Conservation (phyloP, 2,113 vertebrate genomes). For the Forbesichthys papilliferus region DNA sequence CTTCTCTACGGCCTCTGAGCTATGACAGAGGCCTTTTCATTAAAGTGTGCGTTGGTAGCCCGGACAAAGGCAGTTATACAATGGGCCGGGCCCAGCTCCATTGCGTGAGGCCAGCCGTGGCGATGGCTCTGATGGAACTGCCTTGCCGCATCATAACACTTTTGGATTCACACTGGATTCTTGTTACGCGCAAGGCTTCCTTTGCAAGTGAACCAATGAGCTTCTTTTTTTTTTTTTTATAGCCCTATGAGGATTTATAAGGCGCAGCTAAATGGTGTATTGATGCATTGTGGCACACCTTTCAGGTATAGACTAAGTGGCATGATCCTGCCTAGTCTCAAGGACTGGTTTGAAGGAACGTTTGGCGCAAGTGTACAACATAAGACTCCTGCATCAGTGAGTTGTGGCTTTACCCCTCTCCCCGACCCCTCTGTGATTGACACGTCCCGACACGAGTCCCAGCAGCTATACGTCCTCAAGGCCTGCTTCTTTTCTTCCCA, state of each 20-base stretch:
- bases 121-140: constrained; percentile 34
- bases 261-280: not conserved
- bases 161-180: constrained; percentile 29
- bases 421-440: constrained; percentile 2
- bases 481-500: constrained; percentile 61
- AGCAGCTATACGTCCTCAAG: constrained; percentile 15
- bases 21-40: constrained; percentile 49
- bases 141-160: constrained; percentile 41
- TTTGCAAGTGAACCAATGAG: constrained; percentile 31
- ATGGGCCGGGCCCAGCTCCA: constrained; percentile 46
- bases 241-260: constrained; percentile 12
- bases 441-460: not conserved
- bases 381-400: constrained; percentile 90
- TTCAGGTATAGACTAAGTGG: constrained; percentile 93
- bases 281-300: not conserved
- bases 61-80: constrained; percentile 49
- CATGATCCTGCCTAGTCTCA: constrained; percentile 87
- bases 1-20: constrained; percentile 1
- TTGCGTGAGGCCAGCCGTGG: constrained; percentile 39
- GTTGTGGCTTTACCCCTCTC: constrained; percentile 40
- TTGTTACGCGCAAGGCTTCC: constrained; percentile 29
- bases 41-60: constrained; percentile 40
- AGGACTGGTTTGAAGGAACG: constrained; percentile 91
- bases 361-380: constrained; percentile 91
- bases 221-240: constrained; percentile 13